Percentiles rank a stretch among this genome's conserved stretches.
These are phyloP conservation scores for Aegithalos caudatus DNA, from an alignment of 2,113 vertebrate genomes.

Conservation along the genomic window DNA sequence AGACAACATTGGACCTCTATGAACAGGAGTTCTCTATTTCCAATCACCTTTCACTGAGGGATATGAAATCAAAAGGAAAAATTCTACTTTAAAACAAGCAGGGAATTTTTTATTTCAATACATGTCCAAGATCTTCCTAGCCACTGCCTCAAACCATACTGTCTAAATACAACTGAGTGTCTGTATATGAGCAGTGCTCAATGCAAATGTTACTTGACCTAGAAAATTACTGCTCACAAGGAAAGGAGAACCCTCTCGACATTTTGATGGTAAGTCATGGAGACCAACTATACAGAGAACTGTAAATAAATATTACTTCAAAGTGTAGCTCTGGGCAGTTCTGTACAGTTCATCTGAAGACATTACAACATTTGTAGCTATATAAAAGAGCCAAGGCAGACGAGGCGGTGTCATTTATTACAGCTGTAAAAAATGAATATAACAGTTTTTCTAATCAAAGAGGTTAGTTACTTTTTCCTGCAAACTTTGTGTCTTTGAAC, in stretches of 20 bases:
- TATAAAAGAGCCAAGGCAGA: not conserved
- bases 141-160: not conserved
- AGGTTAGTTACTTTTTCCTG: not conserved
- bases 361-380: not conserved
- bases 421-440: not conserved
- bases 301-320: slow-evolving; percentile 57
- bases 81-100: not conserved
- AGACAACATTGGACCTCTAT: not conserved
- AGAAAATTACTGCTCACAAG: slow-evolving; percentile 47
- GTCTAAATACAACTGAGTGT: not conserved
- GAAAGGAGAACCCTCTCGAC: not conserved
- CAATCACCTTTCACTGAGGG: not conserved
- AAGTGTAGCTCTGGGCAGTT: slow-evolving; percentile 42
- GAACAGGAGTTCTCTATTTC: not conserved
- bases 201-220: slow-evolving; percentile 42
- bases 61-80: not conserved
- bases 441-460: not conserved
- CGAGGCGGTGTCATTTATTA: not conserved
- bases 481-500: not conserved
- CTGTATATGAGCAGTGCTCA: not conserved
- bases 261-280: slow-evolving; percentile 43
- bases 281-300: slow-evolving; percentile 33
- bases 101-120: not conserved
- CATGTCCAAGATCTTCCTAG: not conserved
- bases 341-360: not conserved